These are phyloP conservation scores for Orycteropus afer DNA, from an alignment of 2,113 vertebrate genomes.

Conservation along the genomic window DNA sequence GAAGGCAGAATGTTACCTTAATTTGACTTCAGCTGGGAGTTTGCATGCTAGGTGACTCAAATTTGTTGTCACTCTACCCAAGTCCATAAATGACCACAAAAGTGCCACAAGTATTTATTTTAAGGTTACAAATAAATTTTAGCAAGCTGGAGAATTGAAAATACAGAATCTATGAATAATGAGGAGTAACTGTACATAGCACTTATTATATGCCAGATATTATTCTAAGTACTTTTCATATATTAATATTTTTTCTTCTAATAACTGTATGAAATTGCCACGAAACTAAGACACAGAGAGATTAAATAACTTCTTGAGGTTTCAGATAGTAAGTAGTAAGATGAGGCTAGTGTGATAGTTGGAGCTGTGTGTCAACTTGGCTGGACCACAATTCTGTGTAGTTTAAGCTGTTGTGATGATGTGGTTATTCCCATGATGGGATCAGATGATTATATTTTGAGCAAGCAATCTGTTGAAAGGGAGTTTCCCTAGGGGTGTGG, in stretches of 20 bases:
- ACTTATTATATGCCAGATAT: neutral
- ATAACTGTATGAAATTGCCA: neutral
- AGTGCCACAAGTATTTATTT: neutral
- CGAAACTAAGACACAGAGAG: neutral
- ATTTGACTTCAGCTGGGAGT: neutral
- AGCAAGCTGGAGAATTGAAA: neutral
- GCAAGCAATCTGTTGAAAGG: too few species aligned
- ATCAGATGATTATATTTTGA: too few species aligned
- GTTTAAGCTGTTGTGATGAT: too few species aligned
- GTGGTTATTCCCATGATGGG: too few species aligned
- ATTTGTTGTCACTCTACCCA: neutral
- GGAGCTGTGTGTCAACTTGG: too few species aligned
- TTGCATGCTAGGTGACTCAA: neutral
- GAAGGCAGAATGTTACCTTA: neutral
- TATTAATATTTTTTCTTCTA: neutral
- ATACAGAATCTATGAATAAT: neutral
- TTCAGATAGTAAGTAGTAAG: neutral
- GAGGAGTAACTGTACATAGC: neutral
- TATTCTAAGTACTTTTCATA: neutral
- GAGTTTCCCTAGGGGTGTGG: too few species aligned
- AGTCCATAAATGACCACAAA: neutral
- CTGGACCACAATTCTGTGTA: too few species aligned
- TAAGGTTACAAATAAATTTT: neutral
- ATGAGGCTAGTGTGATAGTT: too few species aligned
- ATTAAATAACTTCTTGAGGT: neutral